A percentile compares a stretch with the other conserved stretches of the same genome.
These are phyloP conservation scores for Metalampra italica DNA, from an alignment of 2,888 invertebrate species.

Conservation along the genomic window DNA sequence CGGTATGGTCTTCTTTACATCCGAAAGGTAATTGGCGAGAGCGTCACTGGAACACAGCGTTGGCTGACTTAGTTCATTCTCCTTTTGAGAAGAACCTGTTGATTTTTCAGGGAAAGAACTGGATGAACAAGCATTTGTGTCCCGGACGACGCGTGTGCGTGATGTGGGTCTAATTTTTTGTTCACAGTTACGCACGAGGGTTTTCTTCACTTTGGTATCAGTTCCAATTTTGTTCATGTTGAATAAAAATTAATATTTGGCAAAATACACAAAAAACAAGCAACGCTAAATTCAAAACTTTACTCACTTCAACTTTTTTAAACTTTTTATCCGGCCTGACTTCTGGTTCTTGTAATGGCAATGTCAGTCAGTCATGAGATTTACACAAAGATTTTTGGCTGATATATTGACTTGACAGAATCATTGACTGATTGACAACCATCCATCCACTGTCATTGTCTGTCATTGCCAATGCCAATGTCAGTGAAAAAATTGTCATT, in stretches of 20 bases:
- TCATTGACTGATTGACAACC: no score
- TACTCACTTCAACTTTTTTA: background rate
- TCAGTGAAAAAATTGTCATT: no score
- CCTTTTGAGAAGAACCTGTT: constrained; percentile 26
- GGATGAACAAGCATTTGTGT: constrained; percentile 36
- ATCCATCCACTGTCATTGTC: no score
- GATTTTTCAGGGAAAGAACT: constrained; percentile 9
- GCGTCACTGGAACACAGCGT: constrained; percentile 59
- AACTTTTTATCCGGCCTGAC: no score
- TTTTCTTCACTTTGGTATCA: constrained; percentile 64
- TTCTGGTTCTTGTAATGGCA: no score
- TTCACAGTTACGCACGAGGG: constrained; percentile 56
- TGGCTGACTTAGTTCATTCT: constrained; percentile 44
- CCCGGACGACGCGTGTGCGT: constrained; percentile 32
- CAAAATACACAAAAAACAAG: no score
- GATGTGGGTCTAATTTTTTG: constrained; percentile 32
- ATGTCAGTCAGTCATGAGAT: no score
- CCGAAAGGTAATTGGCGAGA: constrained; percentile 53
- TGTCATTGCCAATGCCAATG: no score
- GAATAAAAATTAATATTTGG: background rate
- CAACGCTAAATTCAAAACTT: background rate
- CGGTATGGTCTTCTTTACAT: constrained; percentile 38
- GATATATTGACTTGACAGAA: no score
- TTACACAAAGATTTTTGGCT: no score
- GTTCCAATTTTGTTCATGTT: constrained; percentile 46